phyloP scores from a whole-genome alignment of 1,140 invertebrate genomes.

The Dryas iulia region DNA sequence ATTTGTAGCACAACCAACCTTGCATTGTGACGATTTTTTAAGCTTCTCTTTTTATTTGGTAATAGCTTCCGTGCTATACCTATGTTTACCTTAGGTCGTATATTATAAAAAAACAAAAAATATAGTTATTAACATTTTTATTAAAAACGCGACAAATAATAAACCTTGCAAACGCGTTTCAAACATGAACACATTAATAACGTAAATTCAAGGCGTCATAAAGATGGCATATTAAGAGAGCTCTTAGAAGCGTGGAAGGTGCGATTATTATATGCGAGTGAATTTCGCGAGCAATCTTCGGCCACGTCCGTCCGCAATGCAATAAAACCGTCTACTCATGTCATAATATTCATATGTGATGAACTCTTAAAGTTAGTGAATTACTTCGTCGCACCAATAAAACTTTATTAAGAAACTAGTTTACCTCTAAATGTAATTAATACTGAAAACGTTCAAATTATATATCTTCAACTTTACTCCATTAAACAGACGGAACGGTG shows the following conservation, averaged over 20 bases:
- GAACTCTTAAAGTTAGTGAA: conserved; percentile 57
- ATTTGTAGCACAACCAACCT: conserved; percentile 62
- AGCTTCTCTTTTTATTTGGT: conserved; percentile 44
- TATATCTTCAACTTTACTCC: not conserved
- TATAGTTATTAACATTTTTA: not conserved
- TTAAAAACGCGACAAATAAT: not conserved
- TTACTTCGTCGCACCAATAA: conserved; percentile 35
- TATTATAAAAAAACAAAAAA: not conserved
- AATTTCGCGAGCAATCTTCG: conserved; percentile 50
- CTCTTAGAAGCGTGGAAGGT: conserved; percentile 27
- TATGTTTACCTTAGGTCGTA: not conserved
- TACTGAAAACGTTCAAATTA: not conserved
- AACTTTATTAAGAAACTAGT: conserved; percentile 18
- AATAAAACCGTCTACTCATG: conserved; percentile 67
- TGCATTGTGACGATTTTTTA: conserved; percentile 63
- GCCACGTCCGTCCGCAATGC: conserved; percentile 58
- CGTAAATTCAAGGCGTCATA: conserved; percentile 42
- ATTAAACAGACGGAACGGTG: no score
- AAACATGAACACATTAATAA: conserved; percentile 20
- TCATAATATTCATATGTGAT: conserved; percentile 74
- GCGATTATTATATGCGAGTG: conserved; percentile 25
- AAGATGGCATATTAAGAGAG: conserved; percentile 62
- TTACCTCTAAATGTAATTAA: conserved; percentile 1
- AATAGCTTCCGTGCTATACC: conserved; percentile 19
- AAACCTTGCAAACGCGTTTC: conserved; percentile 2